Conservation (phyloP, 2,797 vertebrate genomes). For the Zalophus californianus region DNA sequence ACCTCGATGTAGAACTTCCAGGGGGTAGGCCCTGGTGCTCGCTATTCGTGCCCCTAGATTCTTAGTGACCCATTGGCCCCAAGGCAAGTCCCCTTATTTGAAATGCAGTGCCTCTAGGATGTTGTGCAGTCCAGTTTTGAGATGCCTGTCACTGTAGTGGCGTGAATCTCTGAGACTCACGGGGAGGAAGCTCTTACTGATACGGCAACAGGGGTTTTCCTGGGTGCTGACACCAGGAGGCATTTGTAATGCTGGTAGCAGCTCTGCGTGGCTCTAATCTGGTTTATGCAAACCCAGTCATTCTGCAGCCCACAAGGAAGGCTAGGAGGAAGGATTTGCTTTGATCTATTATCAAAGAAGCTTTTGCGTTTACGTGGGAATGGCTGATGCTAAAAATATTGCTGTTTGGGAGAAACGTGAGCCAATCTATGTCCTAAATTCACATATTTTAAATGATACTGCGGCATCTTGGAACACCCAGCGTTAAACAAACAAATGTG, state of each 20-base stretch:
- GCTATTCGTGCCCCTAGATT: background rate
- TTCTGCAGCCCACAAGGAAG: constrained; percentile 38
- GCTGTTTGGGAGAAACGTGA: constrained; percentile 49
- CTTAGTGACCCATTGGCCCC: background rate
- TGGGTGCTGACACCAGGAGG: background rate
- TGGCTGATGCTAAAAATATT: constrained; percentile 59
- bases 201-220: background rate
- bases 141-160: background rate
- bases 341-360: constrained; percentile 74
- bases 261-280: background rate
- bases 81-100: background rate
- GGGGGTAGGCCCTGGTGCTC: background rate
- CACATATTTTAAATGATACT: constrained; percentile 42
- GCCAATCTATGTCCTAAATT: constrained; percentile 19
- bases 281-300: constrained; percentile 50
- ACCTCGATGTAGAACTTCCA: background rate
- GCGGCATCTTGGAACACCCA: background rate
- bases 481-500: background rate
- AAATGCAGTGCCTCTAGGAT: background rate
- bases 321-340: constrained; percentile 46
- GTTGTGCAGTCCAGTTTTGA: background rate
- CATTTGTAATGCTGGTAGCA: background rate
- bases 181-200: background rate
- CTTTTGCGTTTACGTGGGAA: constrained; percentile 59
- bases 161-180: background rate